phyloP scores from a whole-genome alignment of 2,113 vertebrate genomes.

The Parus major region DNA sequence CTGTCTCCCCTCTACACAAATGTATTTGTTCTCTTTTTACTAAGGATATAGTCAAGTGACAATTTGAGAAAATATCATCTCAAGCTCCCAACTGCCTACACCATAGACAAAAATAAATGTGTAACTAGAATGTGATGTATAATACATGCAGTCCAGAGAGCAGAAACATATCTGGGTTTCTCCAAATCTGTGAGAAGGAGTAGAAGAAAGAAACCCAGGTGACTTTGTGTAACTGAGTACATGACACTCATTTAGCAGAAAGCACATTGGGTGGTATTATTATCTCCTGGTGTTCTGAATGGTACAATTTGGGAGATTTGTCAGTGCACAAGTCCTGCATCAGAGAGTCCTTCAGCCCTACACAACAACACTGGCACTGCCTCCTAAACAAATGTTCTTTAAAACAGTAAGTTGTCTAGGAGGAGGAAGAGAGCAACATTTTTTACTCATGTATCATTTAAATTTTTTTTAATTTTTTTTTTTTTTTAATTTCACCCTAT shows the following conservation, averaged over 20 bases:
- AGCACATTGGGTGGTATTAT: not conserved
- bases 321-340: not conserved
- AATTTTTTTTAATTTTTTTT: not conserved
- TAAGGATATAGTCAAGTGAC: not conserved
- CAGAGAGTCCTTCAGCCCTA: not conserved
- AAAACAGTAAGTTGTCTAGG: not conserved
- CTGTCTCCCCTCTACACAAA: not conserved
- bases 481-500: not conserved
- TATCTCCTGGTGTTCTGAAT: not conserved
- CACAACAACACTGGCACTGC: not conserved
- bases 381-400: not conserved
- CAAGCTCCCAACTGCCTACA: not conserved
- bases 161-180: not conserved
- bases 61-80: not conserved
- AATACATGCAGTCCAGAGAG: not conserved
- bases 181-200: not conserved
- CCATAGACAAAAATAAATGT: conserved; percentile 14
- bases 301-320: not conserved
- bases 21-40: not conserved
- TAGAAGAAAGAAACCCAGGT: not conserved
- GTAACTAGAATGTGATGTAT: not conserved
- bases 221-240: not conserved
- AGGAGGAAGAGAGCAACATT: not conserved
- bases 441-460: fast-evolving
- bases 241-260: not conserved